These are phyloP conservation scores for Spodoptera littoralis DNA, from an alignment of 2,888 invertebrate species.

Conservation along the genomic window DNA sequence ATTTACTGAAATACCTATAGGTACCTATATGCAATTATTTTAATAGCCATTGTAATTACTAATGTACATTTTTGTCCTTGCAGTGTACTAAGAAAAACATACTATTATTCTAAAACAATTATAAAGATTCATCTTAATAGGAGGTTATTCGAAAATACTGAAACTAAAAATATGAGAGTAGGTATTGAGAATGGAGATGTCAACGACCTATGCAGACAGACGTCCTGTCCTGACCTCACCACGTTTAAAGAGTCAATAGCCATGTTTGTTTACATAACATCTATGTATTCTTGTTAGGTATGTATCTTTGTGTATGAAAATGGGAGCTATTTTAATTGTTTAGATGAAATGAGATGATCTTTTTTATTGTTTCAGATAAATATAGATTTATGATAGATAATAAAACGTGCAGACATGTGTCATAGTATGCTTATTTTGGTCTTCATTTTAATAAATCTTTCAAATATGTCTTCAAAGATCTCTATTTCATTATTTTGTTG, in stretches of 20 bases:
- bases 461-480: too few relatives aligned
- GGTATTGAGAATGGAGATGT: conserved; percentile 8
- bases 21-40: background rate
- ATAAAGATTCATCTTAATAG: background rate
- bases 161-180: conserved; percentile 9
- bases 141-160: conserved; percentile 20
- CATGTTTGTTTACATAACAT: conserved; percentile 12
- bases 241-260: conserved; percentile 31
- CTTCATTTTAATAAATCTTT: too few relatives aligned
- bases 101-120: background rate
- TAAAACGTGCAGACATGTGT: too few relatives aligned
- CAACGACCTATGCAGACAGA: conserved; percentile 31
- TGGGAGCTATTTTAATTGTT: too few relatives aligned
- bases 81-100: background rate
- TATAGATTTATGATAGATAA: too few relatives aligned
- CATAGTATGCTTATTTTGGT: too few relatives aligned
- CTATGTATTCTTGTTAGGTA: background rate
- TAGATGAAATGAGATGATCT: too few relatives aligned
- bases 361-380: too few relatives aligned
- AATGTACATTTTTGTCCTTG: too few relatives aligned
- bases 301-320: too few relatives aligned
- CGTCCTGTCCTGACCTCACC: conserved; percentile 25
- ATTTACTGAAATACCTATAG: background rate
- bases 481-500: too few relatives aligned
- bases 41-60: too few relatives aligned